Percentiles rank a stretch among this genome's conserved stretches.
phyloP scores from a whole-genome alignment of 2,113 vertebrate genomes.

The Macroglossus sobrinus region DNA sequence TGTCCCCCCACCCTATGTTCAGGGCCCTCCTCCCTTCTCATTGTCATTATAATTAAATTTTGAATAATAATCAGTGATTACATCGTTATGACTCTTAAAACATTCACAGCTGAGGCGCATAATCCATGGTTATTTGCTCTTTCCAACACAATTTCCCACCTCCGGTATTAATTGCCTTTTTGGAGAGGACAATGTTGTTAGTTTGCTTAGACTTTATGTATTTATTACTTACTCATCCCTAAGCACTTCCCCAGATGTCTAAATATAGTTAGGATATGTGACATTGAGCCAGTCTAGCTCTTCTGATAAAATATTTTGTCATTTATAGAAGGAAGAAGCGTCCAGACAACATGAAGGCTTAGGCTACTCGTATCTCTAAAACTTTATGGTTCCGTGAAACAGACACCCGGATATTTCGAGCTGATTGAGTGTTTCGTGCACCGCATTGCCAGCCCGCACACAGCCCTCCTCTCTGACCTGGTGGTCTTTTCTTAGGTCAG shows the following conservation, averaged over 20 bases:
- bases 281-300: neutral
- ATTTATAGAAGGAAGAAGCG: neutral
- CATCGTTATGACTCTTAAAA: neutral
- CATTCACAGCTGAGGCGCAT: neutral
- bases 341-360: neutral
- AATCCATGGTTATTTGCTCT: neutral
- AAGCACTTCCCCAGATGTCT: neutral
- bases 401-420: neutral
- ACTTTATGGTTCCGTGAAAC: neutral
- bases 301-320: neutral
- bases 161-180: neutral
- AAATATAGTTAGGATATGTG: neutral
- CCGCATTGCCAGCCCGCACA: neutral
- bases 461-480: neutral
- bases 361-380: neutral
- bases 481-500: neutral
- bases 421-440: neutral
- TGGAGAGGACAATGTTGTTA: neutral
- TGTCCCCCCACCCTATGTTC: rapidly evolving
- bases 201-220: neutral
- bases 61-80: neutral
- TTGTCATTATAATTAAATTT: neutral
- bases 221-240: neutral
- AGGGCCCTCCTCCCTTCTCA: neutral
- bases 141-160: neutral